A percentile compares a stretch with the other conserved stretches of the same genome.
Conservation (phyloP, 2,888 invertebrate genomes). For the Xylota sylvarum region DNA sequence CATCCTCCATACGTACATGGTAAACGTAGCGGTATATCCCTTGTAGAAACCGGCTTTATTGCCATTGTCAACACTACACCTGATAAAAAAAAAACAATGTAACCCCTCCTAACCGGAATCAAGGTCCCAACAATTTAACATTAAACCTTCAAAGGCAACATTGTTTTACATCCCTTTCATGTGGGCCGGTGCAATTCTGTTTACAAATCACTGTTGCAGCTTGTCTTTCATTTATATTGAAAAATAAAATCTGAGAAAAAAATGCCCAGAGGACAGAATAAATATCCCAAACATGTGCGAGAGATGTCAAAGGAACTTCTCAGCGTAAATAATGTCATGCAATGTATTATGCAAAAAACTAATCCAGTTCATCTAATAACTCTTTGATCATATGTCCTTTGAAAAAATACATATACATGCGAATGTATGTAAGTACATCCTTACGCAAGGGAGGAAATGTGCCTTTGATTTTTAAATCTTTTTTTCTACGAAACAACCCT, state of each 20-base stretch:
- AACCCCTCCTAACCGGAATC: too few relatives aligned
- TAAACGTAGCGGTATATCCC: too few relatives aligned
- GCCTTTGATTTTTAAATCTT: slow-evolving; percentile 68
- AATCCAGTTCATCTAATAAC: slow-evolving; percentile 77
- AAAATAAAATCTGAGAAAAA: slow-evolving; percentile 40
- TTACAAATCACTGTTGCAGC: slow-evolving; percentile 42
- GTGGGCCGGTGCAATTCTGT: slow-evolving; percentile 11
- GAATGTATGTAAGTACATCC: slow-evolving; percentile 38
- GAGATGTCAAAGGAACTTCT: slow-evolving; percentile 65
- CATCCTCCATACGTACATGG: too few relatives aligned
- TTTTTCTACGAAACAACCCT: slow-evolving; percentile 57
- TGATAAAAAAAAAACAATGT: neutral
- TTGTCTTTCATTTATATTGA: slow-evolving; percentile 1
- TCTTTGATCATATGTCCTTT: slow-evolving; percentile 75
- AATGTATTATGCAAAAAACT: slow-evolving; percentile 72
- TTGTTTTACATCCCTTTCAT: slow-evolving; percentile 4
- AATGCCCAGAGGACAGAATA: slow-evolving; percentile 67
- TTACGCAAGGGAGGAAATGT: slow-evolving; percentile 61
- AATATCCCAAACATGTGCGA: slow-evolving; percentile 61
- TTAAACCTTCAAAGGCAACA: neutral
- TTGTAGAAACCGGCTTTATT: neutral
- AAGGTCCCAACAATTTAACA: neutral
- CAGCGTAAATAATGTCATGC: slow-evolving; percentile 73
- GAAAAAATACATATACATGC: slow-evolving; percentile 61
- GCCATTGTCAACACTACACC: neutral